phyloP scores from a whole-genome alignment of 2,888 invertebrate genomes.

The Bellardia pandia region DNA sequence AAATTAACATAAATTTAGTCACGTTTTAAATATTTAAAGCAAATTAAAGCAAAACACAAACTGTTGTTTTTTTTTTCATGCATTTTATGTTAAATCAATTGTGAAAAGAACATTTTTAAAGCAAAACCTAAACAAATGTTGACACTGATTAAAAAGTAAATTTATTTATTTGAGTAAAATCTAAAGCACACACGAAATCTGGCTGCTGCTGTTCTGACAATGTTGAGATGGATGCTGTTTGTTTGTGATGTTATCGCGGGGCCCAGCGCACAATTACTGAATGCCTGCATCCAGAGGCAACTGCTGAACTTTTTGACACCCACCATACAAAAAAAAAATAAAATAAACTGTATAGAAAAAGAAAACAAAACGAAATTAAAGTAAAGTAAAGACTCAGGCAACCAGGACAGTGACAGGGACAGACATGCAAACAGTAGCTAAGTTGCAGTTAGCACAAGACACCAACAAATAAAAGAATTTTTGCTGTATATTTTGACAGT shows the following conservation, averaged over 20 bases:
- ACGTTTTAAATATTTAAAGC: conserved; percentile 80
- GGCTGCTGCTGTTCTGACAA: conserved; percentile 44
- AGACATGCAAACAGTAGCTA: conserved; percentile 39
- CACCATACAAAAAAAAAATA: conserved; percentile 76
- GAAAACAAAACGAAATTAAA: conserved; percentile 41
- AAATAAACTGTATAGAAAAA: conserved; percentile 1
- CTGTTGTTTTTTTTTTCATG: neutral
- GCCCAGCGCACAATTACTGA: conserved; percentile 81
- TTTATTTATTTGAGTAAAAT: conserved; percentile 66
- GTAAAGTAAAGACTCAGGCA: conserved; percentile 25
- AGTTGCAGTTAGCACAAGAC: conserved; percentile 38
- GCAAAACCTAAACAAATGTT: conserved; percentile 23
- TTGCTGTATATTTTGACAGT: conserved; percentile 53
- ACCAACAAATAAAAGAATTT: conserved; percentile 13
- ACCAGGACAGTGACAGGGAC: neutral
- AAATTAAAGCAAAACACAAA: conserved; percentile 72
- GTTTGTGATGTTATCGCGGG: conserved; percentile 78
- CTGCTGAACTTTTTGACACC: conserved; percentile 80
- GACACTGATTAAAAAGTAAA: conserved; percentile 53
- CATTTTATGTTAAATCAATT: conserved; percentile 30
- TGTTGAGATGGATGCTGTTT: neutral
- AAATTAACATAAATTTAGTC: conserved; percentile 79
- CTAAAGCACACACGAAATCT: conserved; percentile 51
- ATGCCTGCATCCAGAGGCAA: conserved; percentile 78
- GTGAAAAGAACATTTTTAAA: neutral